A percentile compares a stretch with the other conserved stretches of the same genome.
Conservation (phyloP, 2,113 vertebrate species). For the Telmatochromis sp. region DNA sequence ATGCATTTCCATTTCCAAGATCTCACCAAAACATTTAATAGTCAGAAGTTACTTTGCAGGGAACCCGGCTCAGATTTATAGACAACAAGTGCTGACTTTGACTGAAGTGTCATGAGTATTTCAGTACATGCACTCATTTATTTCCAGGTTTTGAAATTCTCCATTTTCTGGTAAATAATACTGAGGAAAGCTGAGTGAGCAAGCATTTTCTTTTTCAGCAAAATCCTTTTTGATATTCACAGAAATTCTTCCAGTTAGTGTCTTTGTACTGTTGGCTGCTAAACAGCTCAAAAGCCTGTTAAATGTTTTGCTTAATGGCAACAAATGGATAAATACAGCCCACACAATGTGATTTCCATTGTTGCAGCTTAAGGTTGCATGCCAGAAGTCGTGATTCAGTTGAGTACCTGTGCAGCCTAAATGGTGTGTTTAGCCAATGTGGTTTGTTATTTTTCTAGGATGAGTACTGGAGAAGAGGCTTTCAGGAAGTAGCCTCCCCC, state of each 20-base stretch:
- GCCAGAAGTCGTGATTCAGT: background rate
- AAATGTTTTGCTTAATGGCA: background rate
- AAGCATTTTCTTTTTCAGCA: background rate
- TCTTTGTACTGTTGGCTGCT: background rate
- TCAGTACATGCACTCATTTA: background rate
- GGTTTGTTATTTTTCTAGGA: slow-evolving; percentile 64
- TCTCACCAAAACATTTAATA: background rate
- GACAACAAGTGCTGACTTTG: background rate
- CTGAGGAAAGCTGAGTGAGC: background rate
- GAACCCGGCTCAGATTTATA: background rate
- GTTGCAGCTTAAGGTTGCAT: background rate
- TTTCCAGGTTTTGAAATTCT: background rate
- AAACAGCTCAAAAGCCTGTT: background rate
- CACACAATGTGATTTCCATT: background rate
- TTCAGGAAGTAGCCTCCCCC: slow-evolving; percentile 88
- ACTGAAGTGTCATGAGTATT: background rate
- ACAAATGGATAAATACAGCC: background rate
- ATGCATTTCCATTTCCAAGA: background rate
- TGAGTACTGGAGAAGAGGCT: slow-evolving; percentile 81
- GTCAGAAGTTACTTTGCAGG: background rate
- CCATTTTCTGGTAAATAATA: background rate
- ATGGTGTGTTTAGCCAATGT: background rate
- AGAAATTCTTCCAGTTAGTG: background rate
- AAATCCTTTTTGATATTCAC: background rate
- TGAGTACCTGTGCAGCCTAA: background rate